Evolutionary conservation across 2,797 vertebrate species (phyloP).

Genomic region (Mycteria americana): DNA sequence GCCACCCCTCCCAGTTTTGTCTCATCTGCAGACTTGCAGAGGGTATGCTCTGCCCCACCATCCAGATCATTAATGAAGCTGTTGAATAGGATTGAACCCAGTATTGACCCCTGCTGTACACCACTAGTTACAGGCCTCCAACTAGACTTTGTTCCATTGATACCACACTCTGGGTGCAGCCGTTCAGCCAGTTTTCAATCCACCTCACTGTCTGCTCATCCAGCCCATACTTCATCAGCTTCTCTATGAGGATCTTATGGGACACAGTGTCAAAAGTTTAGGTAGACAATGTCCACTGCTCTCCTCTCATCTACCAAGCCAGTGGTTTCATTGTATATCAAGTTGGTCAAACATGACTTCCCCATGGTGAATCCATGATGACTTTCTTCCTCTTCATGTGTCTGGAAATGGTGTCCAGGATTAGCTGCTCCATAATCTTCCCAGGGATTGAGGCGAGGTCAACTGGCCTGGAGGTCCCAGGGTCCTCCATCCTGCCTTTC

Average conservation of each 20-base stretch:
- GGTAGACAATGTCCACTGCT: not conserved
- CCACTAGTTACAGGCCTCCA: not conserved
- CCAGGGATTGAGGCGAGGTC: not conserved
- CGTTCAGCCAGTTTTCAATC: not conserved
- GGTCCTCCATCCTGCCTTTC: not conserved
- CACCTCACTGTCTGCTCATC: not conserved
- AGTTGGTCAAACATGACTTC: not conserved
- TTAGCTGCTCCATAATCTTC: not conserved
- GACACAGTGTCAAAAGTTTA: not conserved
- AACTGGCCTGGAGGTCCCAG: not conserved
- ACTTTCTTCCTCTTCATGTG: not conserved
- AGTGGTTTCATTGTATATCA: not conserved
- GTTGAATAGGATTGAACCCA: not conserved
- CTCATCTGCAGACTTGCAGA: not conserved
- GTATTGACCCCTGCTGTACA: not conserved
- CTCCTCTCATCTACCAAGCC: not conserved
- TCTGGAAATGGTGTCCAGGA: not conserved
- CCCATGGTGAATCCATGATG: not conserved
- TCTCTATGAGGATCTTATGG: not conserved
- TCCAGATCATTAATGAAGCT: not conserved
- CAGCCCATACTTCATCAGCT: not conserved
- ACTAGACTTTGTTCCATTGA: not conserved
- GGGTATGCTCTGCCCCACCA: not conserved
- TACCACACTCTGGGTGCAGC: not conserved
- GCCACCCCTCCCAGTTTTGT: not conserved